Evolutionary conservation across 2,888 invertebrate genomes (phyloP).

Genomic region (Syritta pipiens): DNA sequence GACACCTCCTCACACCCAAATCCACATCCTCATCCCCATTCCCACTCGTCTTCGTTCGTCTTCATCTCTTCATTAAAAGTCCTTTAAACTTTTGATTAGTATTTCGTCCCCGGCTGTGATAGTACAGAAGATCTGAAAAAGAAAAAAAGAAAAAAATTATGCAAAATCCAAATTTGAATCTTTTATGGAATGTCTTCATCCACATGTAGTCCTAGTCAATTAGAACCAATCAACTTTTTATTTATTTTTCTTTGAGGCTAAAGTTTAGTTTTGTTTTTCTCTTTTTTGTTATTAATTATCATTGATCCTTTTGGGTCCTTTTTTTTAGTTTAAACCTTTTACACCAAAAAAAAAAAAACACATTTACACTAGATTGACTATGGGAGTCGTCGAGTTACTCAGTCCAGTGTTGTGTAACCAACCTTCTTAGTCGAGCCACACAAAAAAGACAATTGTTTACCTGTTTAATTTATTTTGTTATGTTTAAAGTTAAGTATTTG

Average conservation of each 20-base stretch:
- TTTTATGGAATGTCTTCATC: slow-evolving; percentile 32
- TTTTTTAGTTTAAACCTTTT: slow-evolving; percentile 50
- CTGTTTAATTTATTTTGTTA: slow-evolving; percentile 70
- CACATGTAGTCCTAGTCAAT: slow-evolving; percentile 54
- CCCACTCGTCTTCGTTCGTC: slow-evolving; percentile 3
- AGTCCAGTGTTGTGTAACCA: background rate
- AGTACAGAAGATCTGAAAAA: slow-evolving; percentile 71
- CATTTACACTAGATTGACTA: slow-evolving; percentile 63
- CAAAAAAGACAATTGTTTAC: slow-evolving; percentile 72
- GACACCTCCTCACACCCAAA: background rate
- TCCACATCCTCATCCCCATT: background rate
- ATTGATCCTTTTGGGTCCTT: slow-evolving; percentile 66
- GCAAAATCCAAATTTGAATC: slow-evolving; percentile 30
- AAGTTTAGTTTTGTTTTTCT: slow-evolving; percentile 40
- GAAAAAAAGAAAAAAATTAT: slow-evolving; percentile 23
- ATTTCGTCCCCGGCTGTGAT: slow-evolving; percentile 80
- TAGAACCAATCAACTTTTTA: slow-evolving; percentile 20
- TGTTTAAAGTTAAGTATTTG: slow-evolving; percentile 66
- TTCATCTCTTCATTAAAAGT: slow-evolving; percentile 12
- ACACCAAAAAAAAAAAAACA: slow-evolving; percentile 67
- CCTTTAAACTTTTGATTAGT: slow-evolving; percentile 63
- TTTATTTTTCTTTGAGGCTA: slow-evolving; percentile 53
- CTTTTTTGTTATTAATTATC: slow-evolving; percentile 35
- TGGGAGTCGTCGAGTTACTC: background rate
- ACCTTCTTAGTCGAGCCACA: slow-evolving; percentile 68